Percentiles rank a stretch among this genome's conserved stretches.
phyloP scores from a whole-genome alignment of 2,797 vertebrate genomes.

The Syngnathus acus region DNA sequence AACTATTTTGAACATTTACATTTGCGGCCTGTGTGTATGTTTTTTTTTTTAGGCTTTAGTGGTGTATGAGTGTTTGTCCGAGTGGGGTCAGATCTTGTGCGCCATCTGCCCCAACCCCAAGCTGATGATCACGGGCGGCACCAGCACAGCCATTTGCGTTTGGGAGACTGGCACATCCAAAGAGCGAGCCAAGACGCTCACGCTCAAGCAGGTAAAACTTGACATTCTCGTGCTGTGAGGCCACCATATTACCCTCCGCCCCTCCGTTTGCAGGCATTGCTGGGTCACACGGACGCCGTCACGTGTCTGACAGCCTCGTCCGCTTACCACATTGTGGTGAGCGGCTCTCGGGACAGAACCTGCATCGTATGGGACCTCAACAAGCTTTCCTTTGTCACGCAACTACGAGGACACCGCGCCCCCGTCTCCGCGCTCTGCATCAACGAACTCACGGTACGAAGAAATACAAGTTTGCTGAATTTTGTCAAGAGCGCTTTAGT shows the following conservation, averaged over 20 bases:
- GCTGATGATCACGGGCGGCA: conserved; percentile 87
- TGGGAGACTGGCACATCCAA: conserved; percentile 95
- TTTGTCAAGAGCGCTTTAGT: too few species aligned
- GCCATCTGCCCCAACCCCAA: conserved; percentile 93
- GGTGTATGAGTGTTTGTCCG: conserved; percentile 92
- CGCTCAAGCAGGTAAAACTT: conserved; percentile 85
- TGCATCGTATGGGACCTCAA: conserved; percentile 99
- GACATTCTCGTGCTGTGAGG: background rate
- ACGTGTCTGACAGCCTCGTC: conserved; percentile 87
- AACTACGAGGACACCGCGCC: conserved; percentile 89
- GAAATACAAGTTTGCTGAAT: background rate
- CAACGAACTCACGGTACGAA: conserved; percentile 87
- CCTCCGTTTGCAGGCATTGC: conserved; percentile 72
- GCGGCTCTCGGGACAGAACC: conserved; percentile 91
- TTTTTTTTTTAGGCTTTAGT: conserved; percentile 66
- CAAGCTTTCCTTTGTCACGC: conserved; percentile 92
- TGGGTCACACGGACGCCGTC: conserved; percentile 91
- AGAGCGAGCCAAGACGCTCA: conserved; percentile 85
- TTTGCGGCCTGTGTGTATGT: too few species aligned
- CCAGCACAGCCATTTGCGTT: conserved; percentile 90
- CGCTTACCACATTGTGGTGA: conserved; percentile 94
- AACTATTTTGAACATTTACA: background rate
- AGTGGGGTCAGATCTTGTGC: conserved; percentile 95
- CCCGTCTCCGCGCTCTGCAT: conserved; percentile 94
- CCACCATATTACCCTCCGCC: background rate